Percentiles rank a stretch among this genome's conserved stretches.
phyloP scores from a whole-genome alignment of 53 echinoderm and acorn worm species.

The Actinopyga echinites region DNA sequence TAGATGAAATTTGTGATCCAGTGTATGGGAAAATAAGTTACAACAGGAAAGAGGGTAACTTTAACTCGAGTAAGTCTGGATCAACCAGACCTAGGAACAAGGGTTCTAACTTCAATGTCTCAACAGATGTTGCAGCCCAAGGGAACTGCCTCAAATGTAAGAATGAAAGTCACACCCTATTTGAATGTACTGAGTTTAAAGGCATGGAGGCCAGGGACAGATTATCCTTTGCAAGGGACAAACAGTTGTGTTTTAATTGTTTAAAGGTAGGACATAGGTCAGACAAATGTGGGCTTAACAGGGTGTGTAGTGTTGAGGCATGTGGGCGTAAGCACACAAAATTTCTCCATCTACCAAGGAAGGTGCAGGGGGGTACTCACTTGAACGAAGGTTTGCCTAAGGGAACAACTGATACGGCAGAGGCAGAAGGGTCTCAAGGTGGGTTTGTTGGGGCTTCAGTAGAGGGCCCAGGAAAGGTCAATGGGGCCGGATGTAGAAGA shows the following conservation, averaged over 20 bases:
- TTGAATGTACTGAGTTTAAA: slow-evolving; percentile 57
- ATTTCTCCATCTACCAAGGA: slow-evolving; percentile 44
- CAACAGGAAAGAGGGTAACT: background rate
- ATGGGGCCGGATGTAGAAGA: slow-evolving; percentile 31
- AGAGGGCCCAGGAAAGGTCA: background rate
- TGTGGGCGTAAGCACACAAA: slow-evolving; percentile 68
- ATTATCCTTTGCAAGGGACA: slow-evolving; percentile 42
- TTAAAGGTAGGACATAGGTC: slow-evolving; percentile 40
- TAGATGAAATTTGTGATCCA: slow-evolving; percentile 39
- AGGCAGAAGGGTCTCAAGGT: background rate
- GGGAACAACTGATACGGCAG: background rate
- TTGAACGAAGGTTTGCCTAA: no score
- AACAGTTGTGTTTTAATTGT: slow-evolving; percentile 62
- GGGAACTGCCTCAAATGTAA: slow-evolving; percentile 45
- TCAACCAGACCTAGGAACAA: slow-evolving; percentile 1
- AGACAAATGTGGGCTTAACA: slow-evolving; percentile 40
- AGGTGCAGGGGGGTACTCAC: background rate
- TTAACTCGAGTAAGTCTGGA: background rate
- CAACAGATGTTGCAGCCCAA: background rate
- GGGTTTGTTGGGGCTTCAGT: slow-evolving; percentile 6
- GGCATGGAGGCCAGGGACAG: slow-evolving; percentile 28
- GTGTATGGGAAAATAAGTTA: slow-evolving; percentile 38
- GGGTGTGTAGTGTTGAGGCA: slow-evolving; percentile 45
- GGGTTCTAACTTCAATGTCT: slow-evolving; percentile 23
- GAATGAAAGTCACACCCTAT: slow-evolving; percentile 38